Evolutionary conservation across 2,888 invertebrate species (phyloP).

Genomic region (Nesidiocoris tenuis): DNA sequence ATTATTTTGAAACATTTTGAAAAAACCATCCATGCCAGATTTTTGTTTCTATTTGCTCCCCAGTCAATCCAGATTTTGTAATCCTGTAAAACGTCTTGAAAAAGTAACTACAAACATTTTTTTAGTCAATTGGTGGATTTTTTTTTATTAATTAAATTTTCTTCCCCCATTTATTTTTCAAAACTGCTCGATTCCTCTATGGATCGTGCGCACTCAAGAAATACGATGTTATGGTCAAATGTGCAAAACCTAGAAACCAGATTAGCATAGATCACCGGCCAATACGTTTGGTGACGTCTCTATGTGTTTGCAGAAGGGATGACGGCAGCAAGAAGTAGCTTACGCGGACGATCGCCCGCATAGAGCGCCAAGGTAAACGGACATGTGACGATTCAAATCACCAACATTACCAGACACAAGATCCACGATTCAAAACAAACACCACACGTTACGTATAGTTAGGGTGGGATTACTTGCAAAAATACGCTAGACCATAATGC

Average conservation of each 20-base stretch:
- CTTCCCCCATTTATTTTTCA: no score
- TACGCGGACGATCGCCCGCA: slow-evolving; percentile 47
- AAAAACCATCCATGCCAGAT: no score
- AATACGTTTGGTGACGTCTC: slow-evolving; percentile 46
- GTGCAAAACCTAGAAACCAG: background rate
- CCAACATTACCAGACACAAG: slow-evolving; percentile 8
- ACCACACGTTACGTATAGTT: slow-evolving; percentile 7
- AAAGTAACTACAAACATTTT: no score
- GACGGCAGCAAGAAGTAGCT: slow-evolving; percentile 45
- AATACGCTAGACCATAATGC: background rate
- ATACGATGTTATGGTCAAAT: no score
- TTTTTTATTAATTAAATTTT: no score
- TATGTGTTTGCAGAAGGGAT: slow-evolving; percentile 50
- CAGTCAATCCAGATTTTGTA: no score
- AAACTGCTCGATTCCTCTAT: no score
- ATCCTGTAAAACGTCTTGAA: no score
- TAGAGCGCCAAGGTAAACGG: slow-evolving; percentile 48
- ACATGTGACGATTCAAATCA: slow-evolving; percentile 17
- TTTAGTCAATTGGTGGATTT: no score
- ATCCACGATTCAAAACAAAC: background rate
- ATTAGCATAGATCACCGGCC: background rate
- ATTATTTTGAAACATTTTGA: no score
- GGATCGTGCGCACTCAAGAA: no score
- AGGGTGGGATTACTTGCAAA: background rate
- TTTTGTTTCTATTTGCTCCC: no score